These are phyloP conservation scores for Leucoma salicis DNA, from an alignment of 2,888 invertebrate genomes.

Conservation along the genomic window DNA sequence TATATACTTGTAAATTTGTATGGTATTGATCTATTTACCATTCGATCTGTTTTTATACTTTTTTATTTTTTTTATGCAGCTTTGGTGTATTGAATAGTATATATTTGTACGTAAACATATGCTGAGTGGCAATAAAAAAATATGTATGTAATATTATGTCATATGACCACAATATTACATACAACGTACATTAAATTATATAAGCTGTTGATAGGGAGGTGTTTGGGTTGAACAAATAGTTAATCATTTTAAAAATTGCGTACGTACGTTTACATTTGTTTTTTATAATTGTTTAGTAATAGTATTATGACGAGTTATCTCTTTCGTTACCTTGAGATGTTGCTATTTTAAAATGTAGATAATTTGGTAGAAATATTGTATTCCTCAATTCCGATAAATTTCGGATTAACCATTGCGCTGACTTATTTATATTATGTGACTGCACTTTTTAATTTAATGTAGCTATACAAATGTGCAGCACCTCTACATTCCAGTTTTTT, in stretches of 20 bases:
- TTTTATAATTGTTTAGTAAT: conserved; percentile 23
- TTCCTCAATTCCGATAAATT: conserved; percentile 10
- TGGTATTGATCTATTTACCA: conserved; percentile 56
- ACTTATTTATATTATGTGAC: conserved; percentile 2
- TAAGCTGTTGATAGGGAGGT: conserved; percentile 23
- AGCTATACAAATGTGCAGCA: conserved; percentile 21
- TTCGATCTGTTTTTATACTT: conserved; percentile 65
- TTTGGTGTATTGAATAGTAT: background rate
- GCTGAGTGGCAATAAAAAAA: too few species aligned
- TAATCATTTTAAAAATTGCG: conserved; percentile 31
- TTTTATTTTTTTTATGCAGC: conserved; percentile 38
- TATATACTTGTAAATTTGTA: conserved; percentile 78
- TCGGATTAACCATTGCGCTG: background rate
- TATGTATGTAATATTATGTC: background rate
- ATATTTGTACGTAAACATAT: too few species aligned
- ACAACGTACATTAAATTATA: background rate
- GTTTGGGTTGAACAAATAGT: conserved; percentile 40
- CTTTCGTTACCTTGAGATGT: conserved; percentile 33
- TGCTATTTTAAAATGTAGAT: conserved; percentile 27
- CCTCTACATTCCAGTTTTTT: conserved; percentile 44
- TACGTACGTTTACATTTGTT: conserved; percentile 31
- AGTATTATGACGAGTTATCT: conserved; percentile 30
- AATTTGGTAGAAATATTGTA: conserved; percentile 15
- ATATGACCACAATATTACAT: background rate
- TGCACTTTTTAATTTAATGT: conserved; percentile 7